phyloP scores from a whole-genome alignment of 2,888 invertebrate genomes.

The Lysandra coridon region DNA sequence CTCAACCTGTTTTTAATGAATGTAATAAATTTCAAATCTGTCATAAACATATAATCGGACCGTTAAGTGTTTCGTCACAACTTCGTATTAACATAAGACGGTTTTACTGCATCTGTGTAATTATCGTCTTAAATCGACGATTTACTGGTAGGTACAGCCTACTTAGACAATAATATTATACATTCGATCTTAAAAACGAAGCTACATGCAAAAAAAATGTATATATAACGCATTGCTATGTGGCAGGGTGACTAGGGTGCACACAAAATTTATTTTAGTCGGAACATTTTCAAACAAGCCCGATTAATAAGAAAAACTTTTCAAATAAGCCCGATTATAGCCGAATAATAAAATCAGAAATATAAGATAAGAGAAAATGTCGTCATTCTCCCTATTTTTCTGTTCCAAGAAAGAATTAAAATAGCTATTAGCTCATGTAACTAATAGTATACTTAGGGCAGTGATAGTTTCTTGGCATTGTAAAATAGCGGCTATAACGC shows the following conservation, averaged over 20 bases:
- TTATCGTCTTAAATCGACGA: neutral
- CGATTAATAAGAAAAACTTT: too few species aligned
- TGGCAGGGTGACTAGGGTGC: too few species aligned
- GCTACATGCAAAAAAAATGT: too few species aligned
- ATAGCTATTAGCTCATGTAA: neutral
- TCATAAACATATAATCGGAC: constrained; percentile 23
- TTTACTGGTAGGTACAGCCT: too few species aligned
- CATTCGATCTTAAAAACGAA: too few species aligned
- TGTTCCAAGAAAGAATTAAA: neutral
- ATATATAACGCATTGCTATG: too few species aligned
- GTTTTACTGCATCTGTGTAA: neutral
- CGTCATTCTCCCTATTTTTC: neutral
- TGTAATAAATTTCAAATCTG: neutral
- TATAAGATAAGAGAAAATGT: too few species aligned
- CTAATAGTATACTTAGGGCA: neutral
- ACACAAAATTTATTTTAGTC: too few species aligned
- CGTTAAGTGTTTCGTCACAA: constrained; percentile 21
- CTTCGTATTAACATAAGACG: neutral
- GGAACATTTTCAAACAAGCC: too few species aligned
- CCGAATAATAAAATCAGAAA: too few species aligned
- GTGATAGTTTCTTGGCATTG: neutral
- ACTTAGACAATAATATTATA: too few species aligned
- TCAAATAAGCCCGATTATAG: too few species aligned
- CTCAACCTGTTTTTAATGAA: constrained; percentile 23
- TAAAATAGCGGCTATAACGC: neutral